A percentile compares a stretch with the other conserved stretches of the same genome.
Conservation (phyloP, 2,113 vertebrate genomes). For the Emydura subglobosa region DNA sequence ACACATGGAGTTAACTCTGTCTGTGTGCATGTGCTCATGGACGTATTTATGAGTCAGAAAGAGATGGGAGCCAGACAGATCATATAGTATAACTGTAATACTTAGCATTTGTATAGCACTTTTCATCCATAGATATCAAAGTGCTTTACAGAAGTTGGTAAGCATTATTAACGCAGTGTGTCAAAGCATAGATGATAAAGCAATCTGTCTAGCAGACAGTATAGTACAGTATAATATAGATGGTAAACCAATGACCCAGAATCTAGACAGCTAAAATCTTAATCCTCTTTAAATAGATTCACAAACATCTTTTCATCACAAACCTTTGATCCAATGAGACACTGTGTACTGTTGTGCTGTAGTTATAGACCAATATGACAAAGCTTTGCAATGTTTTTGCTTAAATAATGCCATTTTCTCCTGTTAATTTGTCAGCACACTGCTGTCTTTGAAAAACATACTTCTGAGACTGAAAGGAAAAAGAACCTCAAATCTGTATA, state of each 20-base stretch:
- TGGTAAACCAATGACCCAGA: constrained; percentile 68
- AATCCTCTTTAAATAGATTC: constrained; percentile 68
- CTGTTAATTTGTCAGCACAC: constrained; percentile 57
- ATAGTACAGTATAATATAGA: constrained; percentile 60
- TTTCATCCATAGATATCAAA: not conserved
- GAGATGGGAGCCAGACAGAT: not conserved
- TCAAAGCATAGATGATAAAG: constrained; percentile 50
- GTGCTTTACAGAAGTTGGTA: constrained; percentile 16
- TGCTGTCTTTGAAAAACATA: constrained; percentile 25
- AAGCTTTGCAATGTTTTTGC: constrained; percentile 61
- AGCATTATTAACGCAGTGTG: constrained; percentile 39
- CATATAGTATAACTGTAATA: not conserved
- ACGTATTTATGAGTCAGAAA: too few species aligned
- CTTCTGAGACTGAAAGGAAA: constrained; percentile 44
- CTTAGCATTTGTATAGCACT: not conserved
- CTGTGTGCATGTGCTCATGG: too few species aligned
- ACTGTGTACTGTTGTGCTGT: constrained; percentile 40
- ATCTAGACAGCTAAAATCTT: constrained; percentile 64
- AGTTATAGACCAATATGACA: constrained; percentile 64
- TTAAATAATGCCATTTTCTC: constrained; percentile 62
- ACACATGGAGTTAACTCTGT: not conserved
- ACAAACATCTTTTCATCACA: constrained; percentile 43
- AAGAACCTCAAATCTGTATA: constrained; percentile 34
- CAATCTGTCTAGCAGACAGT: constrained; percentile 58
- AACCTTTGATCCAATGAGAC: constrained; percentile 58